Evolutionary conservation across 2,888 invertebrate genomes (phyloP).

Genomic region (Slavum lentiscoides): DNA sequence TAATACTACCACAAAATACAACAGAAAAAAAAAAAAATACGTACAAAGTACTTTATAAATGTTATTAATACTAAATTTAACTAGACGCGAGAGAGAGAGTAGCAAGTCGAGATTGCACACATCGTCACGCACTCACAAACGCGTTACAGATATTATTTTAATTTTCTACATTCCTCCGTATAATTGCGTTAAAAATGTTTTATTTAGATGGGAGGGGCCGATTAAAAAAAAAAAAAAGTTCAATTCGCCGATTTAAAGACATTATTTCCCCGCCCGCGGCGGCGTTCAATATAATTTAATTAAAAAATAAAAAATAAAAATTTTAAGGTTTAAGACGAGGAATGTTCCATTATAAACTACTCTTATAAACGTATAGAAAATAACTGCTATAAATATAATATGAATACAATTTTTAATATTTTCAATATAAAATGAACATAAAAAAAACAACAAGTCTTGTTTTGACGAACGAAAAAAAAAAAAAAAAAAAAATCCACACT

Average conservation of each 20-base stretch:
- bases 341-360: slow-evolving; percentile 35
- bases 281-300: no score
- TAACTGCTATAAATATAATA: slow-evolving; percentile 23
- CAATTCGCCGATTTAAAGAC: neutral
- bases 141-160: slow-evolving; percentile 13
- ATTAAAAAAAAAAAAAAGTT: neutral
- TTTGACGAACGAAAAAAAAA: slow-evolving; percentile 6
- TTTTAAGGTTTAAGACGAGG: slow-evolving; percentile 21
- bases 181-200: neutral
- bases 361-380: slow-evolving; percentile 26
- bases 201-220: neutral
- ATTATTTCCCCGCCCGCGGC: neutral
- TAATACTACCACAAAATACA: slow-evolving; percentile 52
- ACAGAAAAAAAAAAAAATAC: slow-evolving; percentile 17
- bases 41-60: slow-evolving; percentile 13
- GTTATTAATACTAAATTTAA: slow-evolving; percentile 35
- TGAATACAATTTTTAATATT: neutral
- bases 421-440: slow-evolving; percentile 33
- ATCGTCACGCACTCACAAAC: neutral
- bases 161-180: slow-evolving; percentile 13
- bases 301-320: neutral
- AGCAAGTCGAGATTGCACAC: neutral
- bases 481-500: neutral
- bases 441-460: slow-evolving; percentile 34
- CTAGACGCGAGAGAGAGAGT: neutral